A percentile compares a stretch with the other conserved stretches of the same genome.
Evolutionary conservation across 2,113 vertebrate species (phyloP).

Genomic region (Heterotis niloticus): DNA sequence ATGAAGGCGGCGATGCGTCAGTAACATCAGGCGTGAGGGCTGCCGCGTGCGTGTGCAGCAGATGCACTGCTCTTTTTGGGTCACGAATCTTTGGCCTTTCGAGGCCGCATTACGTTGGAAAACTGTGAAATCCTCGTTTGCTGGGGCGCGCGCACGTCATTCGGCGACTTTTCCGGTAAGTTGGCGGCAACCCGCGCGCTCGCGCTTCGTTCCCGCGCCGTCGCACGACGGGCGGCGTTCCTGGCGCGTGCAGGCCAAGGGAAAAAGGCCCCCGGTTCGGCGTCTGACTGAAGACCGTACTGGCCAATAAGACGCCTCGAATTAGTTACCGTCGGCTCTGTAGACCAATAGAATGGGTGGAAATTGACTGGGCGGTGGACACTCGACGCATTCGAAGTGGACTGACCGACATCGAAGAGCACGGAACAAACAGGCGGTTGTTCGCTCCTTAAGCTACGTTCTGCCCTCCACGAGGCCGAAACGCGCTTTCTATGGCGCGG

Average conservation of each 20-base stretch:
- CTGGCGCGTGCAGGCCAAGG: slow-evolving; percentile 52
- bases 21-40: slow-evolving; percentile 19
- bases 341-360: slow-evolving; percentile 37
- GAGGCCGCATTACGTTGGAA: background rate
- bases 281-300: slow-evolving; percentile 37
- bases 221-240: slow-evolving; percentile 41
- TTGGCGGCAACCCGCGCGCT: background rate
- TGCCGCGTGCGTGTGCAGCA: slow-evolving; percentile 21
- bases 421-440: background rate
- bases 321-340: background rate
- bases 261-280: slow-evolving; percentile 47
- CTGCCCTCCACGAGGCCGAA: no score
- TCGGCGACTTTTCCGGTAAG: background rate
- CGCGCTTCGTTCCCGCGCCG: slow-evolving; percentile 40
- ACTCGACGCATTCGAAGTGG: slow-evolving; percentile 36
- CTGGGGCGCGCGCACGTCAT: background rate
- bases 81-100: background rate
- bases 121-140: background rate
- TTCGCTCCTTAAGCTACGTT: no score
- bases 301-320: slow-evolving; percentile 11
- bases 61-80: background rate
- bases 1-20: slow-evolving; percentile 15
- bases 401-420: background rate
- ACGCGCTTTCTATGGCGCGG: no score
- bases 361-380: slow-evolving; percentile 6